phyloP scores from a whole-genome alignment of 2,888 invertebrate species.

The Nesidiocoris tenuis region DNA sequence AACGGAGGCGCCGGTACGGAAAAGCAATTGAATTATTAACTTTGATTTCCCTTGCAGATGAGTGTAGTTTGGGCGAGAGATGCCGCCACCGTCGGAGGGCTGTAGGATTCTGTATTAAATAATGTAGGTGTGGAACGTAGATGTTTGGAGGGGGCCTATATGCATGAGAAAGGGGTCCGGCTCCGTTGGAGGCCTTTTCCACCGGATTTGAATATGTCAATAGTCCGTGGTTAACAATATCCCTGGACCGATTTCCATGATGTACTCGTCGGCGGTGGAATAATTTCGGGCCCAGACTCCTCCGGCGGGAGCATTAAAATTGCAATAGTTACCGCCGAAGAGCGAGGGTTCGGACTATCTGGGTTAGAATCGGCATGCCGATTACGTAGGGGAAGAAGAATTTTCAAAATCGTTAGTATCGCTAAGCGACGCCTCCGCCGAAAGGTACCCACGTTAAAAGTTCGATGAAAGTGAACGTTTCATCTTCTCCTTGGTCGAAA shows the following conservation, averaged over 20 bases:
- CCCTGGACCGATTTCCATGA: constrained; percentile 47
- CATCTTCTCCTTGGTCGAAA: too few species aligned
- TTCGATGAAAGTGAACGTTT: too few species aligned
- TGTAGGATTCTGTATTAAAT: constrained; percentile 39
- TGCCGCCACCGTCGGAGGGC: background rate
- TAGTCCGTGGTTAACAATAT: constrained; percentile 47
- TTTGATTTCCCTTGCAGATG: constrained; percentile 45
- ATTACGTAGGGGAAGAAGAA: too few species aligned
- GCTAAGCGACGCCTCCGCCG: too few species aligned
- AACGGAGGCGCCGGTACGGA: too few species aligned
- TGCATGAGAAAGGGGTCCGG: constrained; percentile 44
- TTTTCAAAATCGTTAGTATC: too few species aligned
- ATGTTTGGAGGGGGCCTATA: constrained; percentile 36
- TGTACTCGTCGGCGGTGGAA: constrained; percentile 12
- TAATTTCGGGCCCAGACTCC: constrained; percentile 42
- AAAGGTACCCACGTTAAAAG: too few species aligned
- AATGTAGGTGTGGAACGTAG: constrained; percentile 36
- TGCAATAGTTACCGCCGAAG: constrained; percentile 22
- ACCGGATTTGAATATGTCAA: constrained; percentile 48
- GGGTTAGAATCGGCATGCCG: too few species aligned
- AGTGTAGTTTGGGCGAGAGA: constrained; percentile 37
- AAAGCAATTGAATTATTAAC: constrained; percentile 43
- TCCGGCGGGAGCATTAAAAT: constrained; percentile 30
- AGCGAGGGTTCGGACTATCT: too few species aligned
- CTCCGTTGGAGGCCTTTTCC: constrained; percentile 18